Evolutionary conservation across 2,113 vertebrate genomes (phyloP), one percentile per base, ranked within the genome.

Genomic region (Tympanuchus pallidicinctus): DNA sequence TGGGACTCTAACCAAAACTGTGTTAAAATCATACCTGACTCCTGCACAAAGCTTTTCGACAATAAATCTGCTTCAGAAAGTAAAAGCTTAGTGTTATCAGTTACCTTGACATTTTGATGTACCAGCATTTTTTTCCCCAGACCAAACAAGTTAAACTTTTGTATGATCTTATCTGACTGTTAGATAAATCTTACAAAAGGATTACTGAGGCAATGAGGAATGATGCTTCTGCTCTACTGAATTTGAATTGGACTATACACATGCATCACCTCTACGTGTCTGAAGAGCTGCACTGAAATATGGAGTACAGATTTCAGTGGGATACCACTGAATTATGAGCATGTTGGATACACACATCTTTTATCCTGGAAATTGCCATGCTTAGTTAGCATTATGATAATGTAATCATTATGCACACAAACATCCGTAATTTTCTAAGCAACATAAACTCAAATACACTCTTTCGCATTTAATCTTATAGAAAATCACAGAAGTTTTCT

Each of bases 51-150:
- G 27, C 4, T 81, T 94, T 93, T 75, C 27, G 18, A 40, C 16
- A 7, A 69, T 72, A 78, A 67, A 88, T 86, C 32, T 86, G 1
- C 42, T 81, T 70, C 27, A 45, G 42, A 67, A 85, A 91, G 24
- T 12, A 13, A 48, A 72, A 7, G 4, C 74, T 72, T 72, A 38
- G 1, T 64, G 13, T 28, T 82, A 84, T 84, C 70, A 57, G 18
- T 84, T 89, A 75, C 28, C 24, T 36, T 65, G 92, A 81, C 45
- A 48, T 90, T 94, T 90, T 88, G 77, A 88, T 61, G 61, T 38
- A 45, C 36, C 54, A 89, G 60, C 45, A 34, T 34, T 88, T 67
- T 82, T 94, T 87, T 36, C 5, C n/a, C 38, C 47, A 90, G 73
- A 71, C 57, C 38, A 75, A 93, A 83, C n/a, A 92, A 89, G 59